Conservation (phyloP, 35 echinoderm and acorn worm species). For the Heliocidaris erythrogramma region DNA sequence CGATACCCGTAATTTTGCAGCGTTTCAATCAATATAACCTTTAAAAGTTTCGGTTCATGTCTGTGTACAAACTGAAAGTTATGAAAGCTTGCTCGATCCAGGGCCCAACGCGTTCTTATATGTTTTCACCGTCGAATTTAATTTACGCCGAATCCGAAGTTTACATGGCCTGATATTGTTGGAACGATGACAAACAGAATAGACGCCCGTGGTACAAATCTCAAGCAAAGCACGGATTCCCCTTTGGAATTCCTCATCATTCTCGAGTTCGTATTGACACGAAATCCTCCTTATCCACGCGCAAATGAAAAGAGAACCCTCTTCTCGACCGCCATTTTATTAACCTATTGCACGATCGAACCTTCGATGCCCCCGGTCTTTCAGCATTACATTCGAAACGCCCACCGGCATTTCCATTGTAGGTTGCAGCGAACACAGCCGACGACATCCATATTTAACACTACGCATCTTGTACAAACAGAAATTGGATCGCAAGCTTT, state of each 20-base stretch:
- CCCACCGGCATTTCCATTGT: neutral
- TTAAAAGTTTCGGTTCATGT: neutral
- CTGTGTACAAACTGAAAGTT: neutral
- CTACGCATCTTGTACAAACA: neutral
- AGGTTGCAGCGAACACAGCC: neutral
- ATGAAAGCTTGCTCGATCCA: neutral
- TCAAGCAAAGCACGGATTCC: neutral
- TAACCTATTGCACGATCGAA: neutral
- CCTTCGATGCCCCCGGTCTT: neutral
- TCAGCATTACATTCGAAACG: neutral
- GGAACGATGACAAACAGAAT: neutral
- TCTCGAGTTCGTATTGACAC: neutral
- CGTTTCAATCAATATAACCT: neutral
- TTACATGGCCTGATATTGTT: conserved; percentile 2
- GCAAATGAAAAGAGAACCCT: neutral
- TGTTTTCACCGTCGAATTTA: neutral
- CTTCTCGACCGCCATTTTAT: neutral
- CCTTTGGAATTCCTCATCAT: neutral
- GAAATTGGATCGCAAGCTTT: neutral
- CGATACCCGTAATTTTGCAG: neutral
- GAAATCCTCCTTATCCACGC: neutral
- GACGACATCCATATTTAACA: neutral
- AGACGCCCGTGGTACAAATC: neutral
- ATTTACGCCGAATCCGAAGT: neutral
- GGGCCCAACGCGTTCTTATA: neutral